Conservation (phyloP, 1,140 invertebrate species). For the Saccostrea glomerata region DNA sequence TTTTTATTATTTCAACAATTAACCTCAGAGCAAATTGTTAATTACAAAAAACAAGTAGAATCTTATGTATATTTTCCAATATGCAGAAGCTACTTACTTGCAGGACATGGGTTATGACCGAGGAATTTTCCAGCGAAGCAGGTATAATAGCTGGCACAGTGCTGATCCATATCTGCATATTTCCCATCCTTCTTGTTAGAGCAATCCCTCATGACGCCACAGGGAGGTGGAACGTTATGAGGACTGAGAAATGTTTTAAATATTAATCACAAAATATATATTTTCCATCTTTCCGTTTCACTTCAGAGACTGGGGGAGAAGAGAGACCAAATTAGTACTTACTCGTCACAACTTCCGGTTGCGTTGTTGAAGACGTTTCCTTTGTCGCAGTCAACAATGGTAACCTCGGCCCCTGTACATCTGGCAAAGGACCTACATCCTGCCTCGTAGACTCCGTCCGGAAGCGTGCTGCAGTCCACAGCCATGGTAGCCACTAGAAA, state of each 20-base stretch:
- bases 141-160: conserved; percentile 41
- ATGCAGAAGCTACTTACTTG: conserved; percentile 23
- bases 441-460: conserved; percentile 45
- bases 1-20: too few species aligned
- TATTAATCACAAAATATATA: not conserved
- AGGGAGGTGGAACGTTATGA: conserved; percentile 40
- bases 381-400: conserved; percentile 47
- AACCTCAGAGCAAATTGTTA: too few species aligned
- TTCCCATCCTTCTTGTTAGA: conserved; percentile 39
- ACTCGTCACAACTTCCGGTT: conserved; percentile 49
- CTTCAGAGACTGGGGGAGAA: not conserved
- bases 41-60: not conserved
- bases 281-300: not conserved
- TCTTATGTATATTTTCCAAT: not conserved
- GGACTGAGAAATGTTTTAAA: conserved; percentile 28
- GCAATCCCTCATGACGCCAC: conserved; percentile 44
- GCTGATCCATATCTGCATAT: conserved; percentile 40
- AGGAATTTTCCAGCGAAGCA: conserved; percentile 41
- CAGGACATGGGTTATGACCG: conserved; percentile 33
- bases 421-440: conserved; percentile 43
- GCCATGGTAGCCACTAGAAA: conserved; percentile 38
- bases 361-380: conserved; percentile 48
- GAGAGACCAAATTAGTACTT: not conserved
- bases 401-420: conserved; percentile 28
- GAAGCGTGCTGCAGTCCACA: conserved; percentile 38